A percentile compares a stretch with the other conserved stretches of the same genome.
Conservation (phyloP, 2,888 invertebrate genomes). For the Pristionchus entomophagus region DNA sequence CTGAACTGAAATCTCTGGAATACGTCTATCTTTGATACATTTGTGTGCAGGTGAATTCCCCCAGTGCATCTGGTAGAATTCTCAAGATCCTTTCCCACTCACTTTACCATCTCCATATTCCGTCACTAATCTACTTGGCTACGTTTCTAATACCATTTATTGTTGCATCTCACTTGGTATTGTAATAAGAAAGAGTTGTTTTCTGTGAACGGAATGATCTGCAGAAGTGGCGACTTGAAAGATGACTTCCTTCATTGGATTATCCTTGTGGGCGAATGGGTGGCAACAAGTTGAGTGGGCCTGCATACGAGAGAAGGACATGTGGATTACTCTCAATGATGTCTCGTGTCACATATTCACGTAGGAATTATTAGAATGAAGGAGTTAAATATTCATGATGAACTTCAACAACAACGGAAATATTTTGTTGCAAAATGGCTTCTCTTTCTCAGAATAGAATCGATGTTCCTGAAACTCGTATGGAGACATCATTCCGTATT, state of each 20-base stretch:
- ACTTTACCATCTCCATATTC: neutral
- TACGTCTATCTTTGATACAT: neutral
- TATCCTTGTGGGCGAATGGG: slow-evolving; percentile 17
- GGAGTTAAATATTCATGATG: neutral
- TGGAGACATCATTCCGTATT: neutral
- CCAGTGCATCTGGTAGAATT: neutral
- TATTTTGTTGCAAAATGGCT: neutral
- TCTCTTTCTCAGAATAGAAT: too few species aligned
- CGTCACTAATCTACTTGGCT: neutral
- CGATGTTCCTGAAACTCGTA: too few species aligned
- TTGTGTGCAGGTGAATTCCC: slow-evolving; percentile 5
- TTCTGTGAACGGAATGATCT: neutral
- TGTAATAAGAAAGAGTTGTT: neutral
- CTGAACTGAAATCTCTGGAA: slow-evolving; percentile 2
- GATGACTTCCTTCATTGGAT: neutral
- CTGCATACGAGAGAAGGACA: slow-evolving; percentile 25
- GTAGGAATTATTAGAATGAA: neutral
- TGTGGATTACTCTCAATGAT: slow-evolving; percentile 30
- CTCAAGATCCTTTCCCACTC: neutral
- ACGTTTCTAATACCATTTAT: neutral
- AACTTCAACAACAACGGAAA: neutral
- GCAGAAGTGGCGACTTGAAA: neutral
- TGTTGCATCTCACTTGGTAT: neutral
- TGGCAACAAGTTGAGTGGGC: slow-evolving; percentile 35
- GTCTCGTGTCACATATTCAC: slow-evolving; percentile 19